These are phyloP conservation scores for Eonycteris spelaea DNA, from an alignment of 2,113 vertebrate genomes.

Conservation along the genomic window DNA sequence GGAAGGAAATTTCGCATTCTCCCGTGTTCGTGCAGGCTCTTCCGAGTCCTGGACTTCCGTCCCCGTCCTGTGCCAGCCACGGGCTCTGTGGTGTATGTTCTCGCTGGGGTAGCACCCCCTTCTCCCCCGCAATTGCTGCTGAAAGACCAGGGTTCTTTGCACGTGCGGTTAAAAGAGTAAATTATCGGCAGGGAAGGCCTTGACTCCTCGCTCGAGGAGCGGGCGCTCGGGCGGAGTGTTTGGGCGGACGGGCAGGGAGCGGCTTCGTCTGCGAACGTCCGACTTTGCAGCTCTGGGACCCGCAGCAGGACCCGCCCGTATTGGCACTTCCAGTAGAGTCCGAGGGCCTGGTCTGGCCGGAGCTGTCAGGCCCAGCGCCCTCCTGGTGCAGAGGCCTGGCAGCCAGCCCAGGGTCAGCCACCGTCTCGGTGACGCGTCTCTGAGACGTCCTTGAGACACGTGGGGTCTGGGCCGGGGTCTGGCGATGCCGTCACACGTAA, in stretches of 20 bases:
- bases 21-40: not conserved
- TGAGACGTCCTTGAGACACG: fast-evolving
- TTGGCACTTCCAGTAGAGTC: fast-evolving
- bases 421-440: fast-evolving
- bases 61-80: fast-evolving
- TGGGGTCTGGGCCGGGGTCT: too few relatives aligned
- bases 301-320: not conserved
- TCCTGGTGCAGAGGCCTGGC: not conserved
- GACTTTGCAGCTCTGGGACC: not conserved
- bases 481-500: fast-evolving
- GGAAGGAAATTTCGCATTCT: not conserved
- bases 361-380: fast-evolving
- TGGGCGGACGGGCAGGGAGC: not conserved
- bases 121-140: not conserved
- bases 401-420: fast-evolving
- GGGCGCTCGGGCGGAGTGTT: not conserved
- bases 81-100: fast-evolving
- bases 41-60: too few relatives aligned
- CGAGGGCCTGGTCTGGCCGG: not conserved
- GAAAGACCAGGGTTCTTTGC: not conserved
- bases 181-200: not conserved
- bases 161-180: not conserved
- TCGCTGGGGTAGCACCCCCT: not conserved
- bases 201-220: not conserved
- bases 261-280: too few relatives aligned